Conservation (phyloP, 2,113 vertebrate genomes). For the Xiphorhynchus elegans region DNA sequence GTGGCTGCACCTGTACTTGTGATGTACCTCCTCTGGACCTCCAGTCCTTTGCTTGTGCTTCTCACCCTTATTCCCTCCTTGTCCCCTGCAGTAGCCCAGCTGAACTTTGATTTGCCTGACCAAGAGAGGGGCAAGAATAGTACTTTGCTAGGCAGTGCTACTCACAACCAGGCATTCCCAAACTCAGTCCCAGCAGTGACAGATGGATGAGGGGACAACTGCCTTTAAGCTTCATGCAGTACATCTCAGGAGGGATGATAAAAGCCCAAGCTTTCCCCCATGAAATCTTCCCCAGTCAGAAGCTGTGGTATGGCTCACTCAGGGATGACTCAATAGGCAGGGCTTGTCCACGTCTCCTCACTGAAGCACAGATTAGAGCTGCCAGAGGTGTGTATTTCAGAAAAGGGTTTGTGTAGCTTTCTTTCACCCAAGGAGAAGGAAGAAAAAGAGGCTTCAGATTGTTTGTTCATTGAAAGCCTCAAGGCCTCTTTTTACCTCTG, state of each 20-base stretch:
- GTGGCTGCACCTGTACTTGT: background rate
- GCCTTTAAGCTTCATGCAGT: background rate
- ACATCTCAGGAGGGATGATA: background rate
- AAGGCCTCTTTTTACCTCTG: background rate
- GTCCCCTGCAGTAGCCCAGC: background rate
- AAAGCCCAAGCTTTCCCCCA: background rate
- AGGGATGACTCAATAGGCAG: background rate
- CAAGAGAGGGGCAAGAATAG: background rate
- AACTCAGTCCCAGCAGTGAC: background rate
- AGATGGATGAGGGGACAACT: background rate
- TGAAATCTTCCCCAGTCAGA: background rate
- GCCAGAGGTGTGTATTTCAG: background rate
- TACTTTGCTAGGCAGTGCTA: background rate
- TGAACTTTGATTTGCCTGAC: background rate
- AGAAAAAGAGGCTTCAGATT: background rate
- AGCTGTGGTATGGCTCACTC: background rate
- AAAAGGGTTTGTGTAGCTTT: background rate
- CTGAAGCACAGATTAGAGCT: background rate
- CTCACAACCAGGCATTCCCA: background rate
- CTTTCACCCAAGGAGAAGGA: background rate
- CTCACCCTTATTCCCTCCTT: background rate
- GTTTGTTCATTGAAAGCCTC: background rate
- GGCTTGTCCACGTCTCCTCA: background rate
- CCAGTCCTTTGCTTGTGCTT: background rate
- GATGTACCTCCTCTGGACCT: background rate